Conservation (phyloP, 2,888 invertebrate species). For the Chrysopilus asiliformis region DNA sequence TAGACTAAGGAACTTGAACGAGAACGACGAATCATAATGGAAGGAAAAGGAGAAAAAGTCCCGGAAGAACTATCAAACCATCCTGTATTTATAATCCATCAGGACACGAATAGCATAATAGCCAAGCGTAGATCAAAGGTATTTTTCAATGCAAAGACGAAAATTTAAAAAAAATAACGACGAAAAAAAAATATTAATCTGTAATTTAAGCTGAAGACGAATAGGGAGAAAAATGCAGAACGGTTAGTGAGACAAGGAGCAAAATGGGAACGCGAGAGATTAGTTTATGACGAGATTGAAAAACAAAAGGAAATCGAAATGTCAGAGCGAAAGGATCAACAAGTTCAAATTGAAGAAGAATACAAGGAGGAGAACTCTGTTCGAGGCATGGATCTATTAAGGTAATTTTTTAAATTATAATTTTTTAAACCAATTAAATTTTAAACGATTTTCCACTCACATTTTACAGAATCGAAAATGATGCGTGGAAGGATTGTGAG, state of each 20-base stretch:
- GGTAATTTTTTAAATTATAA: too few relatives aligned
- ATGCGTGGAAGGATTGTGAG: slow-evolving; percentile 32
- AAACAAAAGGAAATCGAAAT: slow-evolving; percentile 22
- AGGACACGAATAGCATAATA: slow-evolving; percentile 38
- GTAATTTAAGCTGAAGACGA: slow-evolving; percentile 33
- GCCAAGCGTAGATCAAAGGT: slow-evolving; percentile 40
- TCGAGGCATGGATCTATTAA: slow-evolving; percentile 31
- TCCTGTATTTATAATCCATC: slow-evolving; percentile 46
- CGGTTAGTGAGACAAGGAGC: slow-evolving; percentile 30
- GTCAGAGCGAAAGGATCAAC: slow-evolving; percentile 21
- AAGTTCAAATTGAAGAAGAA: slow-evolving; percentile 25
- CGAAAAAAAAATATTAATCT: not conserved
- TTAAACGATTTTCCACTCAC: not conserved
- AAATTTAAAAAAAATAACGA: not conserved
- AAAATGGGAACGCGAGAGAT: slow-evolving; percentile 34
- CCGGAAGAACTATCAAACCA: slow-evolving; percentile 46
- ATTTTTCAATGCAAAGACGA: slow-evolving; percentile 6
- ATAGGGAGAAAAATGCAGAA: slow-evolving; percentile 32
- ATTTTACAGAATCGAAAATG: slow-evolving; percentile 26
- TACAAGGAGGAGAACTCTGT: slow-evolving; percentile 28
- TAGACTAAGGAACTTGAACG: slow-evolving; percentile 45
- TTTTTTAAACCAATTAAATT: too few relatives aligned
- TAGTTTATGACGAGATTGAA: slow-evolving; percentile 28
- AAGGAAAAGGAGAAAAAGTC: slow-evolving; percentile 44
- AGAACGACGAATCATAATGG: slow-evolving; percentile 46